phyloP scores from a whole-genome alignment of 2,113 vertebrate genomes.

The Muscicapa adusta region DNA sequence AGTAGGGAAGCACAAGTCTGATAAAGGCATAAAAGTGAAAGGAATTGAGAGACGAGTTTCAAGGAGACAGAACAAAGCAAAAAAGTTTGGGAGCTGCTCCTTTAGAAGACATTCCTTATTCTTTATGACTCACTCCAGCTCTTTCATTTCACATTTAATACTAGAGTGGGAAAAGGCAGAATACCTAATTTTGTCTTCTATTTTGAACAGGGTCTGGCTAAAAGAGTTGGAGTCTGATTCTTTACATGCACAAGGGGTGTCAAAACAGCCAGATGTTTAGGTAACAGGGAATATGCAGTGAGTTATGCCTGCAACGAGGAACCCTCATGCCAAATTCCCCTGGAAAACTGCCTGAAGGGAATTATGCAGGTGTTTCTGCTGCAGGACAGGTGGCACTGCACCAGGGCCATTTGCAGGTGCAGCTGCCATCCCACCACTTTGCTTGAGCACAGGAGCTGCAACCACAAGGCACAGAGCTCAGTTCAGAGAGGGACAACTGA shows the following conservation, averaged over 20 bases:
- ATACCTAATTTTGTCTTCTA: not conserved
- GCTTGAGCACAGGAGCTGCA: not conserved
- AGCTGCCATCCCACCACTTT: not conserved
- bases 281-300: not conserved
- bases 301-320: not conserved
- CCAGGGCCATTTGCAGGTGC: too few relatives aligned
- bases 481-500: fast-evolving
- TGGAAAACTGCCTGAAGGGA: not conserved
- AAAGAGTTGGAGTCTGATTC: not conserved
- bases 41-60: not conserved
- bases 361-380: not conserved
- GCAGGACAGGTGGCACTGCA: not conserved
- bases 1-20: not conserved
- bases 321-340: fast-evolving
- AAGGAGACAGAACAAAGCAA: not conserved
- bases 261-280: not conserved
- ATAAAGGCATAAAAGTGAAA: not conserved
- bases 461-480: not conserved
- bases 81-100: not conserved
- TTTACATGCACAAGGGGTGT: fast-evolving
- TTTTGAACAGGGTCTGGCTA: not conserved
- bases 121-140: slow-evolving; percentile 20
- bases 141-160: not conserved
- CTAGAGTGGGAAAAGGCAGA: not conserved
- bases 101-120: not conserved